Evolutionary conservation across 2,888 invertebrate genomes (phyloP), one percentile per base, ranked within the genome.

Genomic region (Mellilla xanthometata): DNA sequence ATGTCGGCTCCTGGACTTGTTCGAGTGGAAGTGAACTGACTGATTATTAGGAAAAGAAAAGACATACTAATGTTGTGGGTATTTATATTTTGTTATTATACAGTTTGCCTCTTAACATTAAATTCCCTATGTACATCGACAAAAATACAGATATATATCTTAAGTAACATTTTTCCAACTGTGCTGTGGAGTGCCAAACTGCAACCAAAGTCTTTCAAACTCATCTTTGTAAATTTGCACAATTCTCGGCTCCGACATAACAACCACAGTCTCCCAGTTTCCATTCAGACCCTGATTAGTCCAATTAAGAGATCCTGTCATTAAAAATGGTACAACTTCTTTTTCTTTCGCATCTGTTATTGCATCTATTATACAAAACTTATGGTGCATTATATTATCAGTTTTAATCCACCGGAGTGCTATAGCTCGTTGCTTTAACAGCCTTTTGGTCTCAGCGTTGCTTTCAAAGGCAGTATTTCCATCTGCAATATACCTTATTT

Each of bases 251-350:
- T 92, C 85, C 32, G 92, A 91, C 0, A 93, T 93, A 5, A 95
- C 84, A 0, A 93, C 43, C 0, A 94, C 76, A 70, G 93, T 91
- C 68, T 95, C 95, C 80, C 90, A 92, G 65, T 95, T 95, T 0
- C 93, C 93, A 35, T 84, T 88, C 15, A 94, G 79, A 0, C 93
- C 95, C 64, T 92, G 91, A 55, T 90, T 88, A 0, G 95, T 95
- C 94, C 95, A 95, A 72, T 95, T 95, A 49, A 94, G 85, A 0
- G 95, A 95, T 0, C 95, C 95, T 31, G 87, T 90, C 32, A 95
- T 87, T 1, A 83, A 52, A 31, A 74, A 60, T 2, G 85, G 81
- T 1, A 60, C 63, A 0, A 40, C 22, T 0, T 32, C 4, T 4
- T 49, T 45, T 32, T 65, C 54, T 1, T 56, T 58, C 40, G 8